Base-by-base conservation (phyloP, 2,797 vertebrate species). In the Chanos chanos region DNA sequence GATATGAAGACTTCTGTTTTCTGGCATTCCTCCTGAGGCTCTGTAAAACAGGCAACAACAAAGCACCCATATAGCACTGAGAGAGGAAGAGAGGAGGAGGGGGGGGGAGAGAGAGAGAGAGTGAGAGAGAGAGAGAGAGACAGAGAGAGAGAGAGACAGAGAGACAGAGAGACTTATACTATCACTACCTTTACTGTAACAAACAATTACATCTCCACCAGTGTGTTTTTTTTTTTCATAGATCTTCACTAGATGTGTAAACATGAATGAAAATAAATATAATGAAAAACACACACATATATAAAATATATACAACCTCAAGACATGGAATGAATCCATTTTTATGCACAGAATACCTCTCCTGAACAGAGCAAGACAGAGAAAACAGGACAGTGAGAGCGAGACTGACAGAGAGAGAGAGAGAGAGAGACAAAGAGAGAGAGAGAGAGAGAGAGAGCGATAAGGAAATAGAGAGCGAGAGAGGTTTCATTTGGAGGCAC, bases 401-500 rank as follows among this genome's bases (percentile, higher is more conserved):
- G n/a, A n/a, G n/a, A 12, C 24, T 21, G 16, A 7, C 33, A n/a
- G 48, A 51, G 36, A 2, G 41, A 48, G 64, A 33, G 57, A 64
- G 64, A 56, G 31, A 24, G 19, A 9, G n/a, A 24, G 21, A 19
- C 47, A n/a, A 47, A 22, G 8, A 19, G 43, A 22, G 5, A 31
- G 27, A 15, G 24, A 33, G 27, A 4, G 27, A 30, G 27, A 12
- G n/a, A 27, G 40, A 43, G 40, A 22, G 19, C 22, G 21, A 30
- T 4, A 8, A 39, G 51, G 9, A 9, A 18, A 16, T 48, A 48
- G 34, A 21, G 27, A 52, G 37, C 68, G 8, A 40, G 19, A 41
- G 28, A 61, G 41, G 37, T 34, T 64, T 64, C 64, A 57, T 27
- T 56, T 61, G 24, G 52, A 52, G 40, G 40, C 8, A 18, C 21